Evolutionary conservation across 2,113 vertebrate species (phyloP), one percentile per base, ranked within the genome.

Genomic region (Hippocampus comes): DNA sequence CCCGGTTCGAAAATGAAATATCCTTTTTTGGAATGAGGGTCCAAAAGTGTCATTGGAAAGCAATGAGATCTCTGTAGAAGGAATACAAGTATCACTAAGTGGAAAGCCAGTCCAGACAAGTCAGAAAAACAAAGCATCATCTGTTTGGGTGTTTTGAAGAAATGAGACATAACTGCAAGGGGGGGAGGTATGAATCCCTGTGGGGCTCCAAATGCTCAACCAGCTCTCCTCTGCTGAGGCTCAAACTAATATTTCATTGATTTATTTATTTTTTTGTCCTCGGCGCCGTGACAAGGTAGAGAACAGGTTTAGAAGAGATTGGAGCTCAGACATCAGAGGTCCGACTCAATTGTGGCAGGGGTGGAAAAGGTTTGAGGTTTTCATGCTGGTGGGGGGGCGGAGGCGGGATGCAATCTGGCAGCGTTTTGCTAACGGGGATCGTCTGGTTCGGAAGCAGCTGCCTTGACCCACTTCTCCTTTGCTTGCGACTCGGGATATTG

Each of bases 391-490:
- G 80, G 80, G 82, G 78, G 77, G 68, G 15, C 65, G 23, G 41
- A 61, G 80, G 80, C 78, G 78, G 78, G 67, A 20, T 3, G 30
- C 30, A 67, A 74, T 78, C 84, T 84, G 84, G 75, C 75, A 5
- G 65, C 21, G 67, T 15, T 78, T 75, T 5, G 53, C 70, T 42
- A 51, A 85, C 25, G 43, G 25, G 70, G 56, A 21, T 78, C 6
- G 64, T 34, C 67, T 64, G 60, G n/a, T 78, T 2, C 38, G 75
- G 67, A 78, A 78, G 42, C 75, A 61, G 77, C 75, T 65, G 68
- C 73, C 71, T 5, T 87, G 89, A 88, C 86, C 87, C 86, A 87
- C n/a, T 86, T 91, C 82, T 85, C 70, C 72, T 65, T 74, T 82
- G 66, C 66, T 64, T 8, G 67, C 43, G 14, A 76, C 77, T 79